Percentiles rank a stretch among this genome's conserved stretches.
Evolutionary conservation across 2,113 vertebrate genomes (phyloP).

Genomic region (Mustela lutreola): DNA sequence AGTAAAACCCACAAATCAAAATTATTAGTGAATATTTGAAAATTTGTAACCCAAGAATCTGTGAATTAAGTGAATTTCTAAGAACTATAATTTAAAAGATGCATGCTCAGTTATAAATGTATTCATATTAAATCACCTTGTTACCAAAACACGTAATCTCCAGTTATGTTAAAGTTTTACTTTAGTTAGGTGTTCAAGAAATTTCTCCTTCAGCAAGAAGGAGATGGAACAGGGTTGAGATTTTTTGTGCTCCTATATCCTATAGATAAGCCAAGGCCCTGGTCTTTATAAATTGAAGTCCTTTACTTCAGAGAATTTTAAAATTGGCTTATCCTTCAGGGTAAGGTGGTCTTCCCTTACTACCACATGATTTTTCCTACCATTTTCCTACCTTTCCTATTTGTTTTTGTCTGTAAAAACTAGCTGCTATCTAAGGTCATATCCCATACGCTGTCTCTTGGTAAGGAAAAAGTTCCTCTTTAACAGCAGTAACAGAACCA

Average conservation of each 20-base stretch:
- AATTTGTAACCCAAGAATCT: neutral
- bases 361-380: neutral
- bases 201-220: neutral
- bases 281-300: neutral
- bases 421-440: neutral
- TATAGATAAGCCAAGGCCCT: neutral
- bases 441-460: neutral
- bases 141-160: neutral
- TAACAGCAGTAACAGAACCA: neutral
- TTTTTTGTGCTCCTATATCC: neutral
- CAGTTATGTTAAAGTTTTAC: neutral
- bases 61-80: slow-evolving; percentile 43
- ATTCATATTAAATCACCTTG: neutral
- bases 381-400: neutral
- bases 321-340: neutral
- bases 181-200: neutral
- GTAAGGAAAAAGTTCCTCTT: neutral
- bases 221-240: neutral
- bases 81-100: slow-evolving; percentile 44
- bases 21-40: slow-evolving; percentile 46
- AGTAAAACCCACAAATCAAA: slow-evolving; percentile 39
- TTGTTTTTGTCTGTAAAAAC: neutral
- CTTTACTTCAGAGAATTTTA: slow-evolving; percentile 31
- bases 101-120: neutral
- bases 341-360: neutral